phyloP scores from a whole-genome alignment of 2,888 invertebrate genomes.

The Myopa tessellatipennis region DNA sequence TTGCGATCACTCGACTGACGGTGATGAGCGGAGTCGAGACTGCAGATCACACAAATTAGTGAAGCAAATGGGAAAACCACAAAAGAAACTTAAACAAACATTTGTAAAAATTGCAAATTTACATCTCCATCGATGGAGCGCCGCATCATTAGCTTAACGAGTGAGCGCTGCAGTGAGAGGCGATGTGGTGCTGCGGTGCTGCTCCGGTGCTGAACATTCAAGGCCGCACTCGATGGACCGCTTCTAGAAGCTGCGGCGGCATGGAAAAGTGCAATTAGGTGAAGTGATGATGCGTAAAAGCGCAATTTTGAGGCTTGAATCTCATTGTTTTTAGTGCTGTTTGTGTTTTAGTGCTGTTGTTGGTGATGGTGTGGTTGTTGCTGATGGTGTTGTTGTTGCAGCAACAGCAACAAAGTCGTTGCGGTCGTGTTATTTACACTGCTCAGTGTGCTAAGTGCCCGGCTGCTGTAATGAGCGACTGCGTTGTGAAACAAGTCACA shows the following conservation, averaged over 20 bases:
- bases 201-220: neutral
- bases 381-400: conserved; percentile 12
- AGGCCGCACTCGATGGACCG: neutral
- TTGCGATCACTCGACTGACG: conserved; percentile 27
- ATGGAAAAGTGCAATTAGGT: conserved; percentile 19
- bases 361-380: neutral
- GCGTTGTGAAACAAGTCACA: neutral
- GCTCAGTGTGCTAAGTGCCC: neutral
- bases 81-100: conserved; percentile 20
- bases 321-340: neutral
- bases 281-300: conserved; percentile 39
- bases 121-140: conserved; percentile 15
- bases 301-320: neutral
- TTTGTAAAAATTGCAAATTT: conserved; percentile 36
- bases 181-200: neutral
- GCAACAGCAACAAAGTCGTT: conserved; percentile 1
- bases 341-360: neutral
- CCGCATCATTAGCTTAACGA: conserved; percentile 29
- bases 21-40: neutral
- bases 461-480: neutral
- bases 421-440: neutral
- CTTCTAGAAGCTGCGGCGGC: neutral
- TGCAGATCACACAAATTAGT: conserved; percentile 29
- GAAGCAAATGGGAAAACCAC: neutral
- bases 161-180: neutral